Evolutionary conservation across 2,113 vertebrate genomes (phyloP).

Genomic region (Indicator indicator): DNA sequence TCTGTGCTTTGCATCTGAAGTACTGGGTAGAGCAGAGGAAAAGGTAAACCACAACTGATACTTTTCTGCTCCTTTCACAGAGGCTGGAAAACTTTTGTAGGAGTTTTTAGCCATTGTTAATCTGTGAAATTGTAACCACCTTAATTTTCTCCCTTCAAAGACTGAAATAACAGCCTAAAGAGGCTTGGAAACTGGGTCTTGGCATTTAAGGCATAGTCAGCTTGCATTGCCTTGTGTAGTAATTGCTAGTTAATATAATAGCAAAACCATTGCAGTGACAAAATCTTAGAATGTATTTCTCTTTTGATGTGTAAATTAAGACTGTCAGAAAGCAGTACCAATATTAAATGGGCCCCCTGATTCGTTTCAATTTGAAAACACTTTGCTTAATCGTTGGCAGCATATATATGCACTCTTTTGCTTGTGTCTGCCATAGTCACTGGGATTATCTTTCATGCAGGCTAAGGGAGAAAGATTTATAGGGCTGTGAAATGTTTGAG

Average conservation of each 20-base stretch:
- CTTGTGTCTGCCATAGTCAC: background rate
- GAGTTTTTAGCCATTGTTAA: conserved; percentile 27
- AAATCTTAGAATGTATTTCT: conserved; percentile 22
- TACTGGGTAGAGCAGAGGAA: background rate
- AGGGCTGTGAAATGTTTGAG: background rate
- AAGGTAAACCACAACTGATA: background rate
- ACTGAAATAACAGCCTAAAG: conserved; percentile 47
- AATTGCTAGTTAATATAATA: conserved; percentile 54
- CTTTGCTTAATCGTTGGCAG: background rate
- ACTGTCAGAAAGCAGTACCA: conserved; percentile 9
- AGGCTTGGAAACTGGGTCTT: conserved; percentile 23
- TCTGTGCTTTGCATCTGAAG: background rate
- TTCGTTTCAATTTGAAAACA: conserved; percentile 35
- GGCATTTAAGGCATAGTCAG: conserved; percentile 52
- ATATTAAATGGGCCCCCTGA: background rate
- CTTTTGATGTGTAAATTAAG: conserved; percentile 62
- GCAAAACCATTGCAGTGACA: conserved; percentile 44
- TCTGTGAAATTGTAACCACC: background rate
- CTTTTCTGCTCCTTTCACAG: background rate
- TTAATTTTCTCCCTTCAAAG: conserved; percentile 5
- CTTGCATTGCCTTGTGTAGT: conserved; percentile 41
- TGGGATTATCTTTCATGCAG: background rate
- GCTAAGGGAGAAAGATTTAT: background rate
- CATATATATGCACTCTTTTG: background rate
- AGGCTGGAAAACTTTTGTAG: background rate